Base-by-base conservation (phyloP, 2,888 invertebrate genomes). In the Crepidodera aurea region DNA sequence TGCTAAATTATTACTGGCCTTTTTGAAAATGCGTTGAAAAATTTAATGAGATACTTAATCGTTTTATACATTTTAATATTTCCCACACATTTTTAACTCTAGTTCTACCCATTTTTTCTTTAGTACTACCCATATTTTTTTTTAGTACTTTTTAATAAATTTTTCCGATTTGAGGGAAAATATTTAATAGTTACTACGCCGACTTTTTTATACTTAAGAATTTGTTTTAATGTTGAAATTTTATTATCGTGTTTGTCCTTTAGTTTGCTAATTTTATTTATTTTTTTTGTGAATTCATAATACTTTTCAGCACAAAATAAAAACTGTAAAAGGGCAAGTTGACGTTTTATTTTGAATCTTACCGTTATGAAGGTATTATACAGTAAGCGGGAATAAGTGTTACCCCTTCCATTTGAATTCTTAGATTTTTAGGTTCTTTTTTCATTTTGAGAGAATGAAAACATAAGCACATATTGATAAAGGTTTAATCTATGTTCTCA, bases 221-320 rank as follows among this genome's bases (percentile, higher is more conserved):
- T 74, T 75, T 71, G 69, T 75, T 77, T 75, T 74, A 72, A 74
- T 75, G 73, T 77, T 75, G 70, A 75, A 76, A 74, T 77, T 77
- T 77, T 77, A 77, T 76, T 72, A 73, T 71, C 73, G 73, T 69
- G 71, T 77, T 75, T 77, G 73, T 74, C 73, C 70, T 62, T 71
- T 72, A 71, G 73, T 75, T 76, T 75, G 71, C 73, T 74, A 53
- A 71, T 73, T 71, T 73, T 74, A 74, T 74, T 75, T 74, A 71
- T 73, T 72, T 72, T 74, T 70, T 74, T 70, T 75, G 75, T 74
- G 74, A 74, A 75, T 72, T 74, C 42, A 71, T 74, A 68, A 64
- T 69, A 65, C 68, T 69, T 71, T 75, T 75, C 74, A 76, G 76
- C 76, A 77, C 77, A 75, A 77, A 75, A 75, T 75, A 78, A 77